Evolutionary conservation across 2,113 vertebrate genomes (phyloP).

Genomic region (Beaufortia kweichowensis): DNA sequence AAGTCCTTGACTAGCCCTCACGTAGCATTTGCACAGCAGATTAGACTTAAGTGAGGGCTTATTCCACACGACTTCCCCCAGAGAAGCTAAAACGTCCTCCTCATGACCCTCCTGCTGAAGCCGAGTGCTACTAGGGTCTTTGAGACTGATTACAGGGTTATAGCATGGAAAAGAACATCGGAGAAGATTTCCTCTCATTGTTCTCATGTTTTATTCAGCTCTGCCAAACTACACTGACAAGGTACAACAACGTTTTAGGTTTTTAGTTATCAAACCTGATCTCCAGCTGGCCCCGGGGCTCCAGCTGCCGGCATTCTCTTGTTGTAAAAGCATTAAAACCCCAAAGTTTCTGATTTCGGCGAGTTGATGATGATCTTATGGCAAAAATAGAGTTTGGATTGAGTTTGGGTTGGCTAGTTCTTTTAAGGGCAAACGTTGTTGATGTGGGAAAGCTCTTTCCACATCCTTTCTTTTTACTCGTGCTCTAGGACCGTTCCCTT

Average conservation of each 20-base stretch:
- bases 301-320: too few relatives aligned
- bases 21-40: slow-evolving; percentile 57
- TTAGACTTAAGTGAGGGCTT: slow-evolving; percentile 53
- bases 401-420: slow-evolving; percentile 4
- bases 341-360: slow-evolving; percentile 1
- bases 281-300: background rate
- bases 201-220: slow-evolving; percentile 7
- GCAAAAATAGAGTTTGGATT: slow-evolving; percentile 25
- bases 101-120: slow-evolving; percentile 39
- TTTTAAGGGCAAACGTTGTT: slow-evolving; percentile 11
- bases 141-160: slow-evolving; percentile 45
- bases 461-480: slow-evolving; percentile 12
- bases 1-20: slow-evolving; percentile 44
- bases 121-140: slow-evolving; percentile 32
- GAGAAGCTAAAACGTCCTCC: slow-evolving; percentile 43
- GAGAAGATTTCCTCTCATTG: slow-evolving; percentile 30
- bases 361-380: slow-evolving; percentile 26
- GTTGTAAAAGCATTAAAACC: too few relatives aligned
- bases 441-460: background rate
- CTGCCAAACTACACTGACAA: background rate
- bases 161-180: slow-evolving; percentile 33
- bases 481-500: slow-evolving; percentile 2
- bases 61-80: slow-evolving; percentile 55
- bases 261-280: background rate
- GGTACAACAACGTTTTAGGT: background rate